phyloP scores from a whole-genome alignment of 1,140 invertebrate species.

The Yoshiicerus persimilis region DNA sequence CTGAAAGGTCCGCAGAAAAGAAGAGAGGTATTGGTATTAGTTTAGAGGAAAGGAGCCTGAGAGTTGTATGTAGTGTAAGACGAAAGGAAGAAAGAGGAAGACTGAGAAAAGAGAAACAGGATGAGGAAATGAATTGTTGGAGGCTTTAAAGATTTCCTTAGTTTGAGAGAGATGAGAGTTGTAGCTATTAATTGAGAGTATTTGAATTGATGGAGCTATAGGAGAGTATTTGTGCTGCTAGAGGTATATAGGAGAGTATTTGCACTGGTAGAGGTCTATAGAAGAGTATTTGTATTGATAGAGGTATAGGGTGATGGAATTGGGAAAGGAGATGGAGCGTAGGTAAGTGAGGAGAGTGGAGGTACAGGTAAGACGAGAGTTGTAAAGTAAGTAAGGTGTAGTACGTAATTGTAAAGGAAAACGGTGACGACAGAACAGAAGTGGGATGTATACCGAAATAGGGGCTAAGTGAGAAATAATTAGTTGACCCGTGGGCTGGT shows the following conservation, averaged over 20 bases:
- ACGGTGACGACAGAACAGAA: slow-evolving; percentile 15
- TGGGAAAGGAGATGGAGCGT: not conserved
- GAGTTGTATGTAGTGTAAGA: too few species aligned
- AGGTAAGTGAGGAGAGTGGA: not conserved
- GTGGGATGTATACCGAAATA: slow-evolving; percentile 25
- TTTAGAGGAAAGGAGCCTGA: too few species aligned
- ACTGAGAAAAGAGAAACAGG: not conserved
- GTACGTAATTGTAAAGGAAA: not conserved
- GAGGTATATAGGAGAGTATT: not conserved
- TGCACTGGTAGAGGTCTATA: not conserved
- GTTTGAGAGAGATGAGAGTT: too few species aligned
- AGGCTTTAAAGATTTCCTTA: too few species aligned
- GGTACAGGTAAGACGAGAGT: not conserved
- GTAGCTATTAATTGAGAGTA: too few species aligned
- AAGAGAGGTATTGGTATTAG: too few species aligned
- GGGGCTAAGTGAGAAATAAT: slow-evolving; percentile 42
- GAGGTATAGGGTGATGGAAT: not conserved
- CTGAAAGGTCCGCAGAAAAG: not conserved
- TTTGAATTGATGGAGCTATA: too few species aligned
- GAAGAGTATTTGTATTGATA: too few species aligned
- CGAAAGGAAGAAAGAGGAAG: too few species aligned
- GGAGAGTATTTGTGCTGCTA: not conserved
- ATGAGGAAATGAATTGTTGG: not conserved
- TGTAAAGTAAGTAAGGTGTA: not conserved
- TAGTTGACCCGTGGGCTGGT: slow-evolving; percentile 36